Percentiles rank a stretch among this genome's conserved stretches.
These are phyloP conservation scores for Amaurobius ferox DNA, from an alignment of 2,888 invertebrate genomes.

Conservation along the genomic window DNA sequence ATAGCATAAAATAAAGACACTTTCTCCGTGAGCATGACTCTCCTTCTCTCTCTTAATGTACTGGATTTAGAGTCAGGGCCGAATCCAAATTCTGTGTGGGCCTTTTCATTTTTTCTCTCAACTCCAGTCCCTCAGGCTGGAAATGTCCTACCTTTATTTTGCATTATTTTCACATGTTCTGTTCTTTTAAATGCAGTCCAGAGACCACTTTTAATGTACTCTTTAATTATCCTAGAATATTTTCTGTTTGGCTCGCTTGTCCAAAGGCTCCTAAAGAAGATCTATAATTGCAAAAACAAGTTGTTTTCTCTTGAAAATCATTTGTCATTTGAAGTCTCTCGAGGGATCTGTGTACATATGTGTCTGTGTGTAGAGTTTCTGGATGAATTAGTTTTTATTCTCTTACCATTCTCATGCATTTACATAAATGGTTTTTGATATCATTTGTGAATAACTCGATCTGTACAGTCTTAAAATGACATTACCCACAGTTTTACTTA, in stretches of 20 bases:
- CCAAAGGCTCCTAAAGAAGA: too few relatives aligned
- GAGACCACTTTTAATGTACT: too few relatives aligned
- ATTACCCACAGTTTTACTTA: too few relatives aligned
- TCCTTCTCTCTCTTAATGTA: too few relatives aligned
- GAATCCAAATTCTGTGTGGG: not conserved
- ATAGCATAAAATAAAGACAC: too few relatives aligned
- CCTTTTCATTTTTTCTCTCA: not conserved
- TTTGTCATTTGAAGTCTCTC: not conserved
- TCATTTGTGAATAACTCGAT: not conserved
- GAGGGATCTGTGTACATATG: not conserved
- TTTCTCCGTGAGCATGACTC: too few relatives aligned
- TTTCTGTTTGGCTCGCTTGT: too few relatives aligned
- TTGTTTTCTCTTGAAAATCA: not conserved
- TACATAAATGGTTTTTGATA: not conserved
- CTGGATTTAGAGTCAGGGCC: too few relatives aligned
- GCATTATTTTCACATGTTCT: not conserved
- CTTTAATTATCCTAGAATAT: too few relatives aligned
- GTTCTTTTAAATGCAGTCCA: too few relatives aligned
- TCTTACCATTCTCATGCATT: conserved; percentile 1
- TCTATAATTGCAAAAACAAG: too few relatives aligned
- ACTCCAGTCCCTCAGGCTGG: conserved; percentile 11
- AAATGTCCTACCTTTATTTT: conserved; percentile 7
- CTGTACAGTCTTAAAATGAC: not conserved
- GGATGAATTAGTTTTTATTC: not conserved
- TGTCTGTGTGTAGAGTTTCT: not conserved